These are phyloP conservation scores for Mandrillus leucophaeus DNA, from an alignment of 2,113 vertebrate genomes.

Conservation along the genomic window DNA sequence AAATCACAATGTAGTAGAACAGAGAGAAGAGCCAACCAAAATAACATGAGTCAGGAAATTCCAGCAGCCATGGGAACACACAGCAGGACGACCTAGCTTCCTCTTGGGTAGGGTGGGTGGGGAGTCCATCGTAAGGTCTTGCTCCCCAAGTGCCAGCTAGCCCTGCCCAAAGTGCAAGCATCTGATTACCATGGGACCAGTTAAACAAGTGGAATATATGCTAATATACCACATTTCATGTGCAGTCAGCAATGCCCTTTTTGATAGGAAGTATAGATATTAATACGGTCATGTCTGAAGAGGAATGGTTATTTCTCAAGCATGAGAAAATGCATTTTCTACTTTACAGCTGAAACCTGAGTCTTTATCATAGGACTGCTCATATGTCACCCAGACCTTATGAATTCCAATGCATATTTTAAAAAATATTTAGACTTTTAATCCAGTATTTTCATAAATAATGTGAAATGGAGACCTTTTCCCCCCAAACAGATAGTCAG, in stretches of 20 bases:
- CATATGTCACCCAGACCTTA: neutral
- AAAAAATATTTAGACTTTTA: conserved; percentile 5
- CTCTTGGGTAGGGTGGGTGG: neutral
- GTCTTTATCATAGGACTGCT: neutral
- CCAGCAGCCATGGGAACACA: neutral
- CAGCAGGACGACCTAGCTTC: neutral
- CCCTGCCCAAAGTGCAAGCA: neutral
- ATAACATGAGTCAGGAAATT: neutral
- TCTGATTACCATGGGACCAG: neutral
- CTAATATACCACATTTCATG: neutral
- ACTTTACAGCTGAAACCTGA: neutral
- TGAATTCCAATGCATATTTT: neutral
- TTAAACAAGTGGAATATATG: neutral
- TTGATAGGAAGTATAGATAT: neutral
- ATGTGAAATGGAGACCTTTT: neutral
- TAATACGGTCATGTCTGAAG: neutral
- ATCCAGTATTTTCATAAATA: conserved; percentile 1
- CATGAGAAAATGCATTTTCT: neutral
- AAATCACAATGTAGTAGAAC: neutral
- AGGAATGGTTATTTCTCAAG: neutral
- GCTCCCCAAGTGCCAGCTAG: neutral
- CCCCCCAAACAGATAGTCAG: neutral
- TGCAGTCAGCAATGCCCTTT: neutral
- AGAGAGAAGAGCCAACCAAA: neutral
- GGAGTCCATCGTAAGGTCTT: neutral